phyloP scores from a whole-genome alignment of 2,113 vertebrate species.

The Patagioenas fasciata region DNA sequence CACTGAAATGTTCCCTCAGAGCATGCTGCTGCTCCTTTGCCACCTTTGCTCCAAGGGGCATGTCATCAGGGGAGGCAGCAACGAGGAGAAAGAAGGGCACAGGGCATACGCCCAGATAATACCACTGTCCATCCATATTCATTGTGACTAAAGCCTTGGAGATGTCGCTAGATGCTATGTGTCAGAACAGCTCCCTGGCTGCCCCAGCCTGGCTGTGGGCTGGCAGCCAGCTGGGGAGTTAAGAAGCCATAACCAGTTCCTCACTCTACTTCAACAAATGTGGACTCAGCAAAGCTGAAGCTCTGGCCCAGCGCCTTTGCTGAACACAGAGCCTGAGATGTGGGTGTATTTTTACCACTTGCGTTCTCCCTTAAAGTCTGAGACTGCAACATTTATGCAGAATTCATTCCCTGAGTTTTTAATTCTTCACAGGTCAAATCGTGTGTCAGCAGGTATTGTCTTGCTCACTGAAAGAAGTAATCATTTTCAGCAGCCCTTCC shows the following conservation, averaged over 20 bases:
- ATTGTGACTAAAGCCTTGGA: background rate
- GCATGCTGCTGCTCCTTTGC: rapidly evolving
- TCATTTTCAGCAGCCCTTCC: background rate
- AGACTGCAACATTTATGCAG: background rate
- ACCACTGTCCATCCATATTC: rapidly evolving
- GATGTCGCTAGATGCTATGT: background rate
- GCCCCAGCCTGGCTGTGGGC: background rate
- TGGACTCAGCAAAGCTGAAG: constrained; percentile 20
- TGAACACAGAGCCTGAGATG: background rate
- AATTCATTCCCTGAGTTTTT: background rate
- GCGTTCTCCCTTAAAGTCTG: background rate
- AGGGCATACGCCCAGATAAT: background rate
- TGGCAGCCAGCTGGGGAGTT: background rate
- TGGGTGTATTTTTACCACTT: background rate
- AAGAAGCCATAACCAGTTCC: background rate
- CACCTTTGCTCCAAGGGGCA: background rate
- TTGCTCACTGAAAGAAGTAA: background rate
- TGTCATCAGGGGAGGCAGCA: background rate
- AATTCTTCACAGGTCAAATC: background rate
- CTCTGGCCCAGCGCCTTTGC: background rate
- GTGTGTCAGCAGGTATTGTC: constrained; percentile 9
- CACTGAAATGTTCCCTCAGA: background rate
- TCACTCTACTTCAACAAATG: background rate
- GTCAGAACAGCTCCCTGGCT: background rate
- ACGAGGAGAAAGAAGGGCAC: background rate